Evolutionary conservation across 2,113 vertebrate genomes (phyloP), one percentile per base, ranked within the genome.

Genomic region (Opisthocomus hoazin): DNA sequence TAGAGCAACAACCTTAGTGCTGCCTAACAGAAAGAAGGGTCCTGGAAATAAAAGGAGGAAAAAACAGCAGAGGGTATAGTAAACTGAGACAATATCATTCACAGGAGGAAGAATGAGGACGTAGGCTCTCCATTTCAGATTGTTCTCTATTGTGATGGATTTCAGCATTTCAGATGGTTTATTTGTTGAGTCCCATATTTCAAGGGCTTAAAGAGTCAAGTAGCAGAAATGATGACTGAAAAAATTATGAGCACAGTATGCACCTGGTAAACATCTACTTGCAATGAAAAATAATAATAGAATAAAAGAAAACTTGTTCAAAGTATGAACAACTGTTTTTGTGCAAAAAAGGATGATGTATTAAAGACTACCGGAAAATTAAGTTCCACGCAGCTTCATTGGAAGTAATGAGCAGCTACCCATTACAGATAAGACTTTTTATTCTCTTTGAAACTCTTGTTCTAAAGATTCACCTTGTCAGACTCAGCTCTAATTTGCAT

Each of bases 371-470:
- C 5, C 7, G 39, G 34, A 69, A 93, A 91, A 84, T 34, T 7
- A 48, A 16, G 9, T 45, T 65, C 32, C 37, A 27, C 6, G 9
- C 39, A 70, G 6, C 15, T 65, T 78, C 19, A 19, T 11, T 76
- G 26, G 20, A 43, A 85, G 17, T 71, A 70, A 0, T 27, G 34
- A 60, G 36, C 18, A 58, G 7, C 18, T 46, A 27, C 3, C 3
- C 1, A 6, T 61, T 68, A 30, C 0, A 0, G 2, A 5, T 60
- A 76, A 51, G 36, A 37, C 3, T 27, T 79, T 34, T 54, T 11
- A 41, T 45, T 50, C 22, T 29, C 13, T 80, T 64, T 68, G 32
- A 91, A 86, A 68, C 6, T 34, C 11, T 41, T 68, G 10, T 29
- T 76, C 19, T 79, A 8, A n/a, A 53, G 51, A 50, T 30, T 19